phyloP scores from a whole-genome alignment of 1,140 invertebrate species.

The Drosophila teissieri region DNA sequence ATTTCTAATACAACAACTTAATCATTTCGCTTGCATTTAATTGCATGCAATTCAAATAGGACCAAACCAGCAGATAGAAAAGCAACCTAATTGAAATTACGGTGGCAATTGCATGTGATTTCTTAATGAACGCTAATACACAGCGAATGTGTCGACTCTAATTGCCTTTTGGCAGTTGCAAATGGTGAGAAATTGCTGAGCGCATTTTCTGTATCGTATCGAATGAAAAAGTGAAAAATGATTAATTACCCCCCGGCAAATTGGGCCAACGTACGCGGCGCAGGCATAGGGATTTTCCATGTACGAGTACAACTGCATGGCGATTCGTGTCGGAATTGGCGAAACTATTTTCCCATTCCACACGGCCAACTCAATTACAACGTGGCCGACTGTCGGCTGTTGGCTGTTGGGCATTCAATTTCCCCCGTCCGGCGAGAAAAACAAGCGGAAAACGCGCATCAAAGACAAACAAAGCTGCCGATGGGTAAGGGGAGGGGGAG shows the following conservation, averaged over 20 bases:
- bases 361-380: constrained; percentile 53
- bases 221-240: constrained; percentile 40
- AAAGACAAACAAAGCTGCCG: constrained; percentile 48
- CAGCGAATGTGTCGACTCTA: constrained; percentile 32
- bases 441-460: constrained; percentile 57
- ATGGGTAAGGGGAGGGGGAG: not conserved
- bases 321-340: constrained; percentile 36
- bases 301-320: constrained; percentile 30
- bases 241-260: constrained; percentile 48
- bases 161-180: constrained; percentile 51
- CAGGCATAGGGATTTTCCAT: constrained; percentile 27
- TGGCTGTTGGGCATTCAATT: constrained; percentile 49
- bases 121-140: constrained; percentile 45
- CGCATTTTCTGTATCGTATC: constrained; percentile 16
- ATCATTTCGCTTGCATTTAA: not conserved
- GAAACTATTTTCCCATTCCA: constrained; percentile 49
- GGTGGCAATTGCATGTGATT: constrained; percentile 35
- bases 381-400: constrained; percentile 21
- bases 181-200: constrained; percentile 36
- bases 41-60: not conserved
- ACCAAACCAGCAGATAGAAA: not conserved
- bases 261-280: constrained; percentile 6
- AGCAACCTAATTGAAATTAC: constrained; percentile 33
- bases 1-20: too few species aligned
- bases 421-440: constrained; percentile 29